phyloP scores from a whole-genome alignment of 1,140 invertebrate species.

The Temnothorax curvispinosus region DNA sequence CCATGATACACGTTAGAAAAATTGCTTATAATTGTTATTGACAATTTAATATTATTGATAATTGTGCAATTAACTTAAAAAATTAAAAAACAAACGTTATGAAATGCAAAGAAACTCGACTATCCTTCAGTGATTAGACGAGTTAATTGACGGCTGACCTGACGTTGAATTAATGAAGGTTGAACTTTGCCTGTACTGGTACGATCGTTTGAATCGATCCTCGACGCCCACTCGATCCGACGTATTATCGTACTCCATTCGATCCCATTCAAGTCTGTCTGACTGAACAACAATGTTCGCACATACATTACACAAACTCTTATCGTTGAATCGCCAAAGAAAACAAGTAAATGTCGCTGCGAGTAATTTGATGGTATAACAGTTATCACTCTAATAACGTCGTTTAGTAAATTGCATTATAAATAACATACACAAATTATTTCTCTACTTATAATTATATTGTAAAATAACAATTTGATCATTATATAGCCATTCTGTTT shows the following conservation, averaged over 20 bases:
- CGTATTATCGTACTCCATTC: slow-evolving; percentile 42
- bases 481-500: neutral
- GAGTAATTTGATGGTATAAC: slow-evolving; percentile 19
- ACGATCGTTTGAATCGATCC: slow-evolving; percentile 56
- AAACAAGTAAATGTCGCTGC: slow-evolving; percentile 6
- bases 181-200: slow-evolving; percentile 55
- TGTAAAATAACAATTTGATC: neutral
- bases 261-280: slow-evolving; percentile 55
- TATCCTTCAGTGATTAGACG: neutral
- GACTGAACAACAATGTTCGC: slow-evolving; percentile 16
- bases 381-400: slow-evolving; percentile 1
- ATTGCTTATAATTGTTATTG: neutral
- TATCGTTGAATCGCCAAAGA: slow-evolving; percentile 29
- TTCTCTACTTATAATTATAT: neutral
- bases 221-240: slow-evolving; percentile 45
- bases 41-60: neutral
- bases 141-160: slow-evolving; percentile 24
- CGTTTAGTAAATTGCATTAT: neutral
- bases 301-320: slow-evolving; percentile 19
- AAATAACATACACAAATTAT: neutral
- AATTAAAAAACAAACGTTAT: neutral
- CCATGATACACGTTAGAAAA: neutral
- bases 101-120: neutral
- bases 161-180: slow-evolving; percentile 62
- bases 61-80: neutral